Evolutionary conservation across 2,888 invertebrate genomes (phyloP).

Genomic region (Ctenicera cuprea): DNA sequence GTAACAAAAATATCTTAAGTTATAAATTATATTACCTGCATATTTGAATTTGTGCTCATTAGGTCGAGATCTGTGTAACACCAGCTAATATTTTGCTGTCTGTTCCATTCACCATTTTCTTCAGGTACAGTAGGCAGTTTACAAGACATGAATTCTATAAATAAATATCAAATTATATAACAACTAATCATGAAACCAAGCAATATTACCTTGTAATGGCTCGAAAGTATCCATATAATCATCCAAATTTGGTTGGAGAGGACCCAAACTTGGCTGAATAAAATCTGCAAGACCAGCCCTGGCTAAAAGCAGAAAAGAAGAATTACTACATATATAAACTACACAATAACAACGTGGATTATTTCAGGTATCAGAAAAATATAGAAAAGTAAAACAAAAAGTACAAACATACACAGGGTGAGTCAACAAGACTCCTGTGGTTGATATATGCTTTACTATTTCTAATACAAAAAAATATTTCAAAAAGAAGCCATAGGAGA

Average conservation of each 20-base stretch:
- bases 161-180: constrained; percentile 5
- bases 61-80: constrained; percentile 65
- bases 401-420: too few relatives aligned
- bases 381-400: too few relatives aligned
- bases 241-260: constrained; percentile 96
- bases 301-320: constrained; percentile 76
- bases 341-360: too few relatives aligned
- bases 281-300: constrained; percentile 95
- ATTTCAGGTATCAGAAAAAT: too few relatives aligned
- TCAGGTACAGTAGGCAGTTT: constrained; percentile 79
- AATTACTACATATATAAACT: too few relatives aligned
- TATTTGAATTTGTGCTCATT: constrained; percentile 50
- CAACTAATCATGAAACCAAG: constrained; percentile 3
- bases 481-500: too few relatives aligned
- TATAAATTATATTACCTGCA: constrained; percentile 42
- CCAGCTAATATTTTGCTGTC: constrained; percentile 57
- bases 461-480: too few relatives aligned
- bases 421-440: too few relatives aligned
- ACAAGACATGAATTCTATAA: constrained; percentile 75
- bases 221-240: constrained; percentile 95
- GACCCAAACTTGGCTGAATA: constrained; percentile 98
- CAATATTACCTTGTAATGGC: constrained; percentile 83
- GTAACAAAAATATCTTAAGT: too few relatives aligned
- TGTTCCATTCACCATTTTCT: constrained; percentile 69
- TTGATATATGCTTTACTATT: too few relatives aligned